Evolutionary conservation across 2,888 invertebrate species (phyloP).

Genomic region (Alentia gelatinosa): DNA sequence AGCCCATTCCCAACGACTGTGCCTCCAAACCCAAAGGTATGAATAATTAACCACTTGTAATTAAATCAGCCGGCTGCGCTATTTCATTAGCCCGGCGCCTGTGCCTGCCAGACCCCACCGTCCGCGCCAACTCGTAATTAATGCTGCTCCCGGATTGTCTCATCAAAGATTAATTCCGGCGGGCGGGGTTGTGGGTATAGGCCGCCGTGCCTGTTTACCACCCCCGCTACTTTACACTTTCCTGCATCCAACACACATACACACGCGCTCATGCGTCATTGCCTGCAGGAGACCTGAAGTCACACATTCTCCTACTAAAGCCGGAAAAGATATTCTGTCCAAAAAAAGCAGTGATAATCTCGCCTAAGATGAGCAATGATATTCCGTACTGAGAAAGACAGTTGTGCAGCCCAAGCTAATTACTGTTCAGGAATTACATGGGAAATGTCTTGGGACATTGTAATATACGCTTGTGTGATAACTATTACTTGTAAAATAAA

Average conservation of each 20-base stretch:
- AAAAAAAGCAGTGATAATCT: too few relatives aligned
- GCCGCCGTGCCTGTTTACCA: not conserved
- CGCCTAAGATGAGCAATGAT: too few relatives aligned
- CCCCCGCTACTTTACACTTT: not conserved
- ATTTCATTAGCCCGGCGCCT: constrained; percentile 43
- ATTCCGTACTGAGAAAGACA: too few relatives aligned
- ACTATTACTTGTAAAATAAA: too few relatives aligned
- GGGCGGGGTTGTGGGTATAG: constrained; percentile 1
- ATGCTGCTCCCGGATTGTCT: constrained; percentile 51
- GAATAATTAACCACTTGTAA: constrained; percentile 32
- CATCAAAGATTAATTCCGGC: constrained; percentile 25
- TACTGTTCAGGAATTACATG: too few relatives aligned
- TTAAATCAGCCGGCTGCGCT: constrained; percentile 33
- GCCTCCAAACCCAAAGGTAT: not conserved
- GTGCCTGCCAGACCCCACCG: constrained; percentile 18
- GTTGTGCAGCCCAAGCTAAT: too few relatives aligned
- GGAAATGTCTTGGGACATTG: too few relatives aligned
- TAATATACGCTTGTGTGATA: too few relatives aligned
- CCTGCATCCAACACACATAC: not conserved
- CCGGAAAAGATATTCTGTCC: too few relatives aligned
- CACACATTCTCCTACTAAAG: too few relatives aligned
- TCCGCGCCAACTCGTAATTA: not conserved
- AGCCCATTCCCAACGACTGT: not conserved
- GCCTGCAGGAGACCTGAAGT: too few relatives aligned
- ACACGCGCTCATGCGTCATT: too few relatives aligned